Evolutionary conservation across 2,888 invertebrate genomes (phyloP).

Genomic region (Calameuta idolon): DNA sequence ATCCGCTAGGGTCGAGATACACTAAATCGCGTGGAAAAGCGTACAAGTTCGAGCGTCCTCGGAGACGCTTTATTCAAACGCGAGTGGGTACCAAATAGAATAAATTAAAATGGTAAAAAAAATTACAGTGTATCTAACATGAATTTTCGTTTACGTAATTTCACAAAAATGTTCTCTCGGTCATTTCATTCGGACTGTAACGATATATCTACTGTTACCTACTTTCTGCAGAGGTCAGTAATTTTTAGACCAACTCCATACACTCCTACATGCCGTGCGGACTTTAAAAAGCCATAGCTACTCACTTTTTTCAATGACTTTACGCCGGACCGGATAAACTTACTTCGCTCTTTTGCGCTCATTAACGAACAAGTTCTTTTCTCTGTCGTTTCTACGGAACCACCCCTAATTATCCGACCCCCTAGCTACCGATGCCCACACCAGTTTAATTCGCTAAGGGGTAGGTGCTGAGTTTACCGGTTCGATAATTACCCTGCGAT

Average conservation of each 20-base stretch:
- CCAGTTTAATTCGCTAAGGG: background rate
- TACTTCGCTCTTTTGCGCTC: background rate
- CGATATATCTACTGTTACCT: background rate
- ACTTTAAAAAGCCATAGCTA: background rate
- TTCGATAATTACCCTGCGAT: constrained; percentile 2
- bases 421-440: background rate
- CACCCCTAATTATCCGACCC: background rate
- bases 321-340: background rate
- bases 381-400: background rate
- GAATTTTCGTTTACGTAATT: background rate
- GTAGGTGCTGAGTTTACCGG: background rate
- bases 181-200: background rate
- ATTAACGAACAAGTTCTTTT: constrained; percentile 3
- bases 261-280: background rate
- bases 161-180: background rate
- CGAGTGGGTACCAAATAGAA: background rate
- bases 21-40: background rate
- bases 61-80: background rate
- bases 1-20: background rate
- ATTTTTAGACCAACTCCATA: background rate
- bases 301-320: background rate
- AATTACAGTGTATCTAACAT: background rate
- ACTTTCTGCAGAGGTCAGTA: background rate
- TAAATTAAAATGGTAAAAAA: background rate
- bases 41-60: background rate